Base-by-base conservation (phyloP, 2,113 vertebrate genomes). In the Pogona vitticeps region DNA sequence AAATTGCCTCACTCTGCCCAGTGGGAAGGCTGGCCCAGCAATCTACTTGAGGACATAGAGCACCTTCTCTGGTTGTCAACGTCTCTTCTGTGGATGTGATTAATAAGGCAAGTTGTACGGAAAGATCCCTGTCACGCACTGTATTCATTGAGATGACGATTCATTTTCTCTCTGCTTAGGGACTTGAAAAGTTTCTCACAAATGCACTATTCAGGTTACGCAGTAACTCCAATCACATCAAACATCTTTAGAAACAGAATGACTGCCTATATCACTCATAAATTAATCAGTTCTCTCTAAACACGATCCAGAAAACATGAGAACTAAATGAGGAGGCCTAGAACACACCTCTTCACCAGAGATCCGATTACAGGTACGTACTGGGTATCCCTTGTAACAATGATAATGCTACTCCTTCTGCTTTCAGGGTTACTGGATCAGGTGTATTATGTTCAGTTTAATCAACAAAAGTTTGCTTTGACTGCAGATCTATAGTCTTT, bases 351-450 rank as follows among this genome's bases (percentile, higher is more conserved):
- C 18, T 61, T 79, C 76, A n/a, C 77, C 88, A 33, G 76, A 0
- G 81, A 76, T n/a, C 42, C 59, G 75, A 56, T 85, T 56, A 77
- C 61, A 46, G n/a, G n/a, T n/a, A n/a, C 56, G 23, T 13, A 42
- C 56, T 40, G 40, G 17, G 13, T n/a, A 2, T 78, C 26, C 63
- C 88, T 88, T 79, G 23, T 75, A 82, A 58, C 10, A 42, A 65
- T 2, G 3, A 92, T 90, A 86, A 67, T 6, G 38, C 59, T 88
- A 59, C 36, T 88, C 23, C 63, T 67, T 83, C 52, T 90, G 85
- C 2, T 26, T 84, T 0, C 0, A 79, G 82, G 75, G 81, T 89
- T 63, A 80, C 31, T 17, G 91, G 76, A 1, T 0, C 58, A 79
- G 63, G 23, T 59, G 63, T 78, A 3, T 65, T 88, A 52, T 52